Base-by-base conservation (phyloP, 2,888 invertebrate species). In the Rhopalosiphum nymphaeae region DNA sequence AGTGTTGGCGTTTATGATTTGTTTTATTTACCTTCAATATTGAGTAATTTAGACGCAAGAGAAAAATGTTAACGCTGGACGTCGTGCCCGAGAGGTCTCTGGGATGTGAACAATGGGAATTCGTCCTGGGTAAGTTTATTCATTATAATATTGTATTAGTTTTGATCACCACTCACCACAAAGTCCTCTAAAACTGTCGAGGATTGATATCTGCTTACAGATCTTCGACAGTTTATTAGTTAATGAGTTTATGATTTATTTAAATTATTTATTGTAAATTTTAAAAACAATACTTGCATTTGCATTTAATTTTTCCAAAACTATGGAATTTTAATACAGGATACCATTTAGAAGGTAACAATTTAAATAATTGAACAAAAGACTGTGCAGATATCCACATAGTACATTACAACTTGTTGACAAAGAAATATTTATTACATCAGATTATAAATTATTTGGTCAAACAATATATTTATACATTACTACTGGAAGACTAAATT, bases 41-140 rank as follows among this genome's bases (percentile, higher is more conserved):
- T 78, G 21, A 21, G 78, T 78, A 5, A 25, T 78, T 78, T 78
- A 36, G 29, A 0, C 29, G 89, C 36, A 36, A 88, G 26, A 89
- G 13, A 42, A 95, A 94, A 96, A 99, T 99, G 99, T 97, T 99
- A 96, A 99, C 99, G 96, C 97, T 99, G 96, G 99, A 99, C 97
- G 98, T 99, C 96, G 97, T 98, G 96, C 99, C 99, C 95, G 99
- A 99, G 96, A 97, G 98, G 96, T 98, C 98, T 95, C 97, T 99
- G 96, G 98, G 99, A 96, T 98, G 98, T 96, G 99, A 99, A 96
- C 98, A 98, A 97, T 99, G 99, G 99, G 99, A 99, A 97, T 99
- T 99, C 96, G 97, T 98, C 96, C 96, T 99, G 96, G 99, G 99
- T 98, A 97, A 97, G 98, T 96, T 95, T 44, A 61, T 42, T 10